These are phyloP conservation scores for Eueremaeus valkanovi DNA, from an alignment of 2,888 invertebrate genomes.

Conservation along the genomic window DNA sequence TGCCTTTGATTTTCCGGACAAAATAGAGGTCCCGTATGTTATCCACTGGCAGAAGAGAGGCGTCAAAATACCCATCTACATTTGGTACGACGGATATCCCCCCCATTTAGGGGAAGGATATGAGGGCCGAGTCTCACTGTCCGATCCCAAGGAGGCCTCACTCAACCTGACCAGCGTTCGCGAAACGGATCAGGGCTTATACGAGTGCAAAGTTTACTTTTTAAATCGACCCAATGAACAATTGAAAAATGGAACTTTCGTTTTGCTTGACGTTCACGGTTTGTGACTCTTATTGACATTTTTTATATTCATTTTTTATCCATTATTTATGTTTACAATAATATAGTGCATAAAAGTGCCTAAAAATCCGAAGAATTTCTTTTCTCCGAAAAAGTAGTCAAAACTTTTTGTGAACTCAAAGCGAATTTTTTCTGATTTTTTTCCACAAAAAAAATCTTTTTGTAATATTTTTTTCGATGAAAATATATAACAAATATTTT, in stretches of 20 bases:
- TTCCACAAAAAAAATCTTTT: no score
- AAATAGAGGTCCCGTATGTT: constrained; percentile 72
- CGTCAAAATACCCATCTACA: constrained; percentile 93
- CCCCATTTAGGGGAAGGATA: constrained; percentile 93
- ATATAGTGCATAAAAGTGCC: no score
- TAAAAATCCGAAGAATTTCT: no score
- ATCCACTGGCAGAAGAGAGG: constrained; percentile 98
- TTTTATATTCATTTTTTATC: no score
- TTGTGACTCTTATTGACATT: no score
- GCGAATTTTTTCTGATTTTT: no score
- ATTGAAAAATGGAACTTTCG: constrained; percentile 81
- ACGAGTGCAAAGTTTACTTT: constrained; percentile 89
- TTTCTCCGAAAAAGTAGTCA: no score
- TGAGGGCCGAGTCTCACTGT: constrained; percentile 83
- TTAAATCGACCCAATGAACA: constrained; percentile 65
- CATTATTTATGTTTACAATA: no score
- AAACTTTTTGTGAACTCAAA: no score
- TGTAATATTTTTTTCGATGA: no score
- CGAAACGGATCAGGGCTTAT: constrained; percentile 96
- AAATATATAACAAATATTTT: no score
- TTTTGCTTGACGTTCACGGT: constrained; percentile 78
- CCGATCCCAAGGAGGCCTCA: constrained; percentile 81
- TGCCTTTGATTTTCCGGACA: constrained; percentile 86
- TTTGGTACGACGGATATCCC: constrained; percentile 96
- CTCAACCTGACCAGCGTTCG: constrained; percentile 92